Evolutionary conservation across 2,113 vertebrate species (phyloP), one percentile per base, ranked within the genome.

Genomic region (Sapajus apella): DNA sequence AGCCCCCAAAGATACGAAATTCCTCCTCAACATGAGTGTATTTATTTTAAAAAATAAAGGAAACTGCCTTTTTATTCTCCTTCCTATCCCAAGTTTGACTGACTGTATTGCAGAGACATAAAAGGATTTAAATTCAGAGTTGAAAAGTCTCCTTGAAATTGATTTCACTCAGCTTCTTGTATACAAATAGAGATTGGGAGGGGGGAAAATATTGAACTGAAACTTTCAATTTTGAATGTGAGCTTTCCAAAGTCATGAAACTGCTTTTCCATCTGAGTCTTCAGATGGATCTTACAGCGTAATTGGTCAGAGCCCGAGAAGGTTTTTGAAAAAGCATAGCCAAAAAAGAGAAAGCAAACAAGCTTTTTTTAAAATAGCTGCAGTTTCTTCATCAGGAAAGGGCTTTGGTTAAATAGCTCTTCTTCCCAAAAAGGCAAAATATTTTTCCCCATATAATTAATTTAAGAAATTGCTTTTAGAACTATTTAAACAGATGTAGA

Each of bases 51-150:
- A 40, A 11, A 96, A 96, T 58, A 68, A 66, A 43, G 5, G 20
- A 66, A 43, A 50, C 52, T 87, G 61, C 90, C 77, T 77, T 45
- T 84, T 75, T 43, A 9, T 45, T 85, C 55, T 7, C 64, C 1
- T 8, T 35, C 14, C 4, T 52, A 73, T n/a, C 64, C 45, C 86
- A 95, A 95, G 84, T 92, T 97, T 97, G 97, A 96, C 96, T 91
- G 89, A 23, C 97, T 92, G 68, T 93, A 80, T 94, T 98, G 82
- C 81, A 95, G 75, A 95, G 35, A 97, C 93, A 96, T 98, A 96
- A 97, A 97, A 98, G 92, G 95, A 97, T 97, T 98, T 98, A 95
- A 97, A 98, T 98, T 94, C 73, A 96, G 82, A 97, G 89, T 97
- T 96, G 97, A 95, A 97, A 97, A 97, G 91, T 95, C 95, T 98